Percentiles rank a stretch among this genome's conserved stretches.
These are phyloP conservation scores for Caerostris extrusa DNA, from an alignment of 1,140 invertebrate genomes.

Conservation along the genomic window DNA sequence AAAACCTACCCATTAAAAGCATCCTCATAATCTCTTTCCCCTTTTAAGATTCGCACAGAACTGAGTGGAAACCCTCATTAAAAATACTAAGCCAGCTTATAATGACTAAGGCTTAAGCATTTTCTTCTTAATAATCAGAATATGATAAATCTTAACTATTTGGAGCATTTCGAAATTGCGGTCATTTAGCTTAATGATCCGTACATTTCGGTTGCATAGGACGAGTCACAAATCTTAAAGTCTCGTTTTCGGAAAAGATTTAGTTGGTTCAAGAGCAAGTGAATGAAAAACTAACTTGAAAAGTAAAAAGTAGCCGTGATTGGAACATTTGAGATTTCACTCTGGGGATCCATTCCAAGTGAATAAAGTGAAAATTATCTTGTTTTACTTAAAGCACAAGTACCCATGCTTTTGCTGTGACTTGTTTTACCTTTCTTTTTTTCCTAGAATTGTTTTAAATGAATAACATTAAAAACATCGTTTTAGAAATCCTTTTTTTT, in stretches of 20 bases:
- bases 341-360: neutral
- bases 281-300: conserved; percentile 5
- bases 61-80: neutral
- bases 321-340: neutral
- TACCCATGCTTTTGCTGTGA: neutral
- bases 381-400: neutral
- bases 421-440: neutral
- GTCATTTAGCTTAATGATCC: neutral
- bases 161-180: neutral
- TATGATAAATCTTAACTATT: neutral
- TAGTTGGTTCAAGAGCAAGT: neutral
- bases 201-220: too few species aligned
- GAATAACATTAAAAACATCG: neutral
- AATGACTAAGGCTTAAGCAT: neutral
- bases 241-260: neutral
- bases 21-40: too few species aligned
- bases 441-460: neutral
- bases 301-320: neutral
- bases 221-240: conserved; percentile 3
- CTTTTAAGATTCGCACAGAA: too few species aligned
- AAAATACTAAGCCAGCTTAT: neutral
- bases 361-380: conserved; percentile 38
- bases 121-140: neutral
- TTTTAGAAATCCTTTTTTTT: neutral
- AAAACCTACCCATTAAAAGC: too few species aligned